A percentile compares a stretch with the other conserved stretches of the same genome.
phyloP scores from a whole-genome alignment of 2,888 invertebrate species.

The Epinotia bilunana region DNA sequence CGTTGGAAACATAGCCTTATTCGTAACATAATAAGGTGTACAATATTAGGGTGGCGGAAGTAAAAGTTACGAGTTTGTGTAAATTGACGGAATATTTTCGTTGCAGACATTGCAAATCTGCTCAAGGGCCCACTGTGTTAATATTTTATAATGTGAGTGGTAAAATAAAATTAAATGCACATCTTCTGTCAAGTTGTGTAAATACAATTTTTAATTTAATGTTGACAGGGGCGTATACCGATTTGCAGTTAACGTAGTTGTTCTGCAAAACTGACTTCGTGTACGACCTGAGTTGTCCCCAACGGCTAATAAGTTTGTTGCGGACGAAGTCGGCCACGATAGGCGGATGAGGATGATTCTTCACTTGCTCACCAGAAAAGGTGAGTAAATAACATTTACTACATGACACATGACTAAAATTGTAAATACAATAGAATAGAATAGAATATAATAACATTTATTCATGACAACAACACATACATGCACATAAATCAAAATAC shows the following conservation, averaged over 20 bases:
- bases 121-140: slow-evolving; percentile 41
- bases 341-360: not conserved
- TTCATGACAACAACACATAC: no score
- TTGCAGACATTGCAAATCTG: slow-evolving; percentile 54
- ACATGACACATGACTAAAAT: no score
- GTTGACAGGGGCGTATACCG: not conserved
- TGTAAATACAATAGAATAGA: no score
- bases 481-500: no score
- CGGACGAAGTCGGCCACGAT: not conserved
- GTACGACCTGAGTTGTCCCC: not conserved
- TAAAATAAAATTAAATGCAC: not conserved
- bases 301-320: not conserved
- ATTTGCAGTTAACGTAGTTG: not conserved
- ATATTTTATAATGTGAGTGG: slow-evolving; percentile 16
- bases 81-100: slow-evolving; percentile 49
- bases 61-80: slow-evolving; percentile 7
- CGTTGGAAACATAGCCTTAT: slow-evolving; percentile 5
- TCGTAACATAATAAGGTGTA: not conserved
- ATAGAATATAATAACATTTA: no score
- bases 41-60: not conserved
- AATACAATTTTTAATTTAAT: not conserved
- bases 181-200: not conserved
- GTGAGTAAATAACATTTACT: not conserved
- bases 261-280: not conserved
- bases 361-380: not conserved